Base-by-base conservation (phyloP, 1,140 invertebrate genomes). In the Bombus pascuorum region DNA sequence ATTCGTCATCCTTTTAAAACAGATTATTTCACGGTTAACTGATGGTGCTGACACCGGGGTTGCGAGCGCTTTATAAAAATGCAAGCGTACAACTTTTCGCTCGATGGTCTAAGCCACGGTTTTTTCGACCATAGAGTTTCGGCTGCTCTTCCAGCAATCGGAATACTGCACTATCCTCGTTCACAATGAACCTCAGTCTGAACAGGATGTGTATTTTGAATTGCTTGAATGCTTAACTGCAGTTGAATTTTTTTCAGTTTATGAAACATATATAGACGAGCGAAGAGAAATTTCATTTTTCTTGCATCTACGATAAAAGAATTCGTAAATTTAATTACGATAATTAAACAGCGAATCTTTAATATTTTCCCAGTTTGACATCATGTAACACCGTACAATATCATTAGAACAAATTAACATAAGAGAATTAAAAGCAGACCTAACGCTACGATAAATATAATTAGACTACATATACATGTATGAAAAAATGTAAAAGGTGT, bases 21-120 rank as follows among this genome's bases (percentile, higher is more conserved):
- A 83, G 80, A 81, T 65, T 75, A 65, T 74, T 65, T 65, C 42
- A 79, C 86, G 25, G 62, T 88, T 65, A 87, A 88, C 71, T 82
- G 71, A 75, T 39, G 59, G 18, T 28, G 59, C 53, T 47, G 82
- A 77, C 81, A 79, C 39, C 53, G 71, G 39, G 28, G 53, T 37
- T 28, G 42, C n/a, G 44, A 77, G 77, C 57, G 62, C 62, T 73
- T 79, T 75, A 83, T 83, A 88, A 87, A 87, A 86, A 87, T 88
- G 59, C 42, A 62, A 87, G 65, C 70, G 66, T 37, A 87, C 75
- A 87, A 82, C 75, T 86, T 86, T 82, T 77, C 86, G 66, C 66
- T 81, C 62, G 66, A 76, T 81, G 80, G n/a, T 59, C 65, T 72
- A 75, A 75, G 42, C 73, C 66, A 18, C 34, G 22, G 66, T 10